Evolutionary conservation across 2,888 invertebrate species (phyloP).

Genomic region (Microctonus hyperodae): DNA sequence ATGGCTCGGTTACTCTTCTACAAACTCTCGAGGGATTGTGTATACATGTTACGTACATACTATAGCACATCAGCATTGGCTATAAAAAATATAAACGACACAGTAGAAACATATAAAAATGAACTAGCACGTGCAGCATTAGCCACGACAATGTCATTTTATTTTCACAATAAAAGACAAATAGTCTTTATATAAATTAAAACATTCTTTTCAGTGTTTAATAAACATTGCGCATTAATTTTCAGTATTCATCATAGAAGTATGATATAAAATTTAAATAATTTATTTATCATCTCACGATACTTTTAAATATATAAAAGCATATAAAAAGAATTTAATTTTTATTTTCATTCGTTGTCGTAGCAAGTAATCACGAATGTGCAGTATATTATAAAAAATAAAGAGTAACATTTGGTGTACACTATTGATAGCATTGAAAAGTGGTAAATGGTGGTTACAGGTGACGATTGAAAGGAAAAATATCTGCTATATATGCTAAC

Average conservation of each 20-base stretch:
- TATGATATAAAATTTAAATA: neutral
- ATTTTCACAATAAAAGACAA: neutral
- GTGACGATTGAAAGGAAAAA: conserved; percentile 3
- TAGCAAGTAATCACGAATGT: neutral
- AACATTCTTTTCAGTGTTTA: neutral
- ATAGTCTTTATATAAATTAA: neutral
- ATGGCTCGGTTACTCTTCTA: conserved; percentile 51
- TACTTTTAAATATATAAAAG: neutral
- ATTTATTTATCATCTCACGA: neutral
- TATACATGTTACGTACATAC: conserved; percentile 36
- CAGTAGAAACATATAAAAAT: conserved; percentile 1
- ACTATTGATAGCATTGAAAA: neutral
- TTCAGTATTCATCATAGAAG: neutral
- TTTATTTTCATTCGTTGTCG: conserved; percentile 23
- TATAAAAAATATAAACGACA: conserved; percentile 4
- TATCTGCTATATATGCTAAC: conserved; percentile 23
- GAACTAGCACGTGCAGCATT: neutral
- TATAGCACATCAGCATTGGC: neutral
- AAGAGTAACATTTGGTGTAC: neutral
- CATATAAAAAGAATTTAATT: conserved; percentile 13
- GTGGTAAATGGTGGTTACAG: conserved; percentile 4
- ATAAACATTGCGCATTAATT: neutral
- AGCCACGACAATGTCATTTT: neutral
- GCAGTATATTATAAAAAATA: neutral
- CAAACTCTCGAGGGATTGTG: conserved; percentile 39